phyloP scores from a whole-genome alignment of 2,797 vertebrate genomes.

The Acridotheres tristis region DNA sequence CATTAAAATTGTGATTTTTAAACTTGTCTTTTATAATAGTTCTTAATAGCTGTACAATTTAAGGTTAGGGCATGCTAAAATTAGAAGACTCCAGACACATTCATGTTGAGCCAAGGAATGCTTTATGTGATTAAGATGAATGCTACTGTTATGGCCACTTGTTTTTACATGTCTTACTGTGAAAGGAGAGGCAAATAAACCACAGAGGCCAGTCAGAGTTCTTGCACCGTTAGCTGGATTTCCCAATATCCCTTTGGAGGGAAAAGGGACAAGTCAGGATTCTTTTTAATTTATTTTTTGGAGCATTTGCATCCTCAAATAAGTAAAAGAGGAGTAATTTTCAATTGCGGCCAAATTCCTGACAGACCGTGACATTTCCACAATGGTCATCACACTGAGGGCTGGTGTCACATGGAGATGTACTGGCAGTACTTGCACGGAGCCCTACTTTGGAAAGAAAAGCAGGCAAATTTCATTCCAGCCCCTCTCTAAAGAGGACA shows the following conservation, averaged over 20 bases:
- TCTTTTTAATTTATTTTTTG: neutral
- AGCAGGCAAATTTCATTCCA: conserved; percentile 42
- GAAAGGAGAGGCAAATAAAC: neutral
- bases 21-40: neutral
- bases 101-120: neutral
- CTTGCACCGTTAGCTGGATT: neutral
- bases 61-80: neutral
- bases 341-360: neutral
- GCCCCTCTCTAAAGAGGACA: conserved; percentile 28
- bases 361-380: neutral
- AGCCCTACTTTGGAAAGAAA: conserved; percentile 3
- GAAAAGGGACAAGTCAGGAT: neutral
- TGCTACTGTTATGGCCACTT: neutral
- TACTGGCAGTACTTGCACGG: neutral
- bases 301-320: neutral
- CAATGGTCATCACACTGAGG: neutral
- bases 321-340: neutral
- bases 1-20: neutral
- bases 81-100: neutral
- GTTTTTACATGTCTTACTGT: neutral
- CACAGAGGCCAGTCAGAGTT: neutral
- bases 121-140: neutral
- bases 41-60: neutral
- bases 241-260: neutral
- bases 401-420: conserved; percentile 16